A percentile compares a stretch with the other conserved stretches of the same genome.
phyloP scores from a whole-genome alignment of 2,113 vertebrate species.

The Ptilonorhynchus violaceus region DNA sequence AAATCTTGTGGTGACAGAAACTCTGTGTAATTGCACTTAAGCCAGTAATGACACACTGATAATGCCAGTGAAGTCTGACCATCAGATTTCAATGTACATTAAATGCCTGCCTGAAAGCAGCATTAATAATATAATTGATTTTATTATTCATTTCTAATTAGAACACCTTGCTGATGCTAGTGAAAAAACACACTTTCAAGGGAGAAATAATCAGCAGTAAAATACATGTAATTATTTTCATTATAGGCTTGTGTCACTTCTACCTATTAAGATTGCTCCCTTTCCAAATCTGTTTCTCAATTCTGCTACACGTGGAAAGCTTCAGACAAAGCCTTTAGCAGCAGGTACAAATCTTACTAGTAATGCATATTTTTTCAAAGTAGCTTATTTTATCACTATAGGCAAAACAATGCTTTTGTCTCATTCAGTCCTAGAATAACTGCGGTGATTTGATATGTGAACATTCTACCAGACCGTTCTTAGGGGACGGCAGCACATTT shows the following conservation, averaged over 20 bases:
- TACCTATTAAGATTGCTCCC: not conserved
- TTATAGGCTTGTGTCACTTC: not conserved
- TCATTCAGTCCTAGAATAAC: not conserved
- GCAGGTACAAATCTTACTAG: not conserved
- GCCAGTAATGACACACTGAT: not conserved
- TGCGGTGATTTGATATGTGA: not conserved
- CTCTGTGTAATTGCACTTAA: not conserved
- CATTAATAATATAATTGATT: not conserved
- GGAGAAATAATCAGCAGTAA: not conserved
- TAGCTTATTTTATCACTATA: not conserved
- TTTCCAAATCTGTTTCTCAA: not conserved
- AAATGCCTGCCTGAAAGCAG: not conserved
- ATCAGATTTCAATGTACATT: not conserved
- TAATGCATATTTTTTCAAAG: not conserved
- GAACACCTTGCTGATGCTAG: not conserved
- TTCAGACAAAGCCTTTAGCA: not conserved
- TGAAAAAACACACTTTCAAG: not conserved
- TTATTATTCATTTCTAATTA: slow-evolving; percentile 12
- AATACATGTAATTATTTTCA: not conserved
- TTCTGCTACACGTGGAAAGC: not conserved
- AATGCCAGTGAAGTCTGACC: not conserved
- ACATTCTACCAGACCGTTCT: not conserved
- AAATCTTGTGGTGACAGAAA: not conserved
- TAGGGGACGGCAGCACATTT: not conserved
- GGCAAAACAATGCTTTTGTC: not conserved